Conservation (phyloP, 2,113 vertebrate genomes). For the Vireo altiloquus region DNA sequence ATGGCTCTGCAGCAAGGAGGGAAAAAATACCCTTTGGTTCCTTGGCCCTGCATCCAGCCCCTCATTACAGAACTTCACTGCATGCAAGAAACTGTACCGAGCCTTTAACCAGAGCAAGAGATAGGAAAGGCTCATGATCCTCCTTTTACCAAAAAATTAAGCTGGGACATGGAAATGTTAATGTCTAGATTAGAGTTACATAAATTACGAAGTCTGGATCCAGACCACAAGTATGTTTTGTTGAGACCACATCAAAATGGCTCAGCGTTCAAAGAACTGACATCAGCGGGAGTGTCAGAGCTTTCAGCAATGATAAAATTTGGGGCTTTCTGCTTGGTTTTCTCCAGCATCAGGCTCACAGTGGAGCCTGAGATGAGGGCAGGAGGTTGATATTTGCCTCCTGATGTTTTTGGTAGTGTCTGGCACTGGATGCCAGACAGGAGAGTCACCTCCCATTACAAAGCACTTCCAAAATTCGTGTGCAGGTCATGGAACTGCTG, state of each 20-base stretch:
- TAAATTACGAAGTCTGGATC: constrained; percentile 11
- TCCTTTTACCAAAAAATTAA: constrained; percentile 17
- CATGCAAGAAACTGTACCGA: background rate
- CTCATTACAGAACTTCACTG: background rate
- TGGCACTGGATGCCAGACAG: background rate
- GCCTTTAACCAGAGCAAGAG: background rate
- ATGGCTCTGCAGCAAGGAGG: background rate
- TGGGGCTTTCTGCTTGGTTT: background rate
- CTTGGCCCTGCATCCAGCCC: background rate
- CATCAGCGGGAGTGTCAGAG: background rate
- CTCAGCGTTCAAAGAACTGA: background rate
- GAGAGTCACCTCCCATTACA: background rate
- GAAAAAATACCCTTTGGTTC: background rate
- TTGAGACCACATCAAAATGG: constrained; percentile 49
- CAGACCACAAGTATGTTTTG: constrained; percentile 52
- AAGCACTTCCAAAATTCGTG: background rate
- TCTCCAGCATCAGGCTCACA: background rate
- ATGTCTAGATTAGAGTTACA: constrained; percentile 42
- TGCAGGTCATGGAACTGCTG: background rate
- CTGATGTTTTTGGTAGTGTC: background rate
- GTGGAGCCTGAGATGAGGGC: background rate
- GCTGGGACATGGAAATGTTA: background rate
- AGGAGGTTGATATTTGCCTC: background rate
- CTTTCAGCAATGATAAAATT: background rate
- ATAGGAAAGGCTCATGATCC: background rate